Conservation (phyloP, 2,113 vertebrate genomes). For the Misgurnus anguillicaudatus region DNA sequence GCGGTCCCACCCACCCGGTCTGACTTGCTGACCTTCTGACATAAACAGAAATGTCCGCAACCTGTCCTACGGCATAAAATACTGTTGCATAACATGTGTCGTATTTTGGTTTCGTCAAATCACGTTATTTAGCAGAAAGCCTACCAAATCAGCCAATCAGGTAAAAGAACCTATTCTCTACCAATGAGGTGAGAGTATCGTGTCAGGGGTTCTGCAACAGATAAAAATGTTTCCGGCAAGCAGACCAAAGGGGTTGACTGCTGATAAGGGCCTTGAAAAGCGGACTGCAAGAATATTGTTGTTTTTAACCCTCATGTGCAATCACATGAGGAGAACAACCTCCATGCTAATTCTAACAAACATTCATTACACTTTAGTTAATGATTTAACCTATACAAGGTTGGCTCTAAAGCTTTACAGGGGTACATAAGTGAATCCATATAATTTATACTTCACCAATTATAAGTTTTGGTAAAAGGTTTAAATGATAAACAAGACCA, state of each 20-base stretch:
- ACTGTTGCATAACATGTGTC: neutral
- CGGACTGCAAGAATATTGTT: slow-evolving; percentile 27
- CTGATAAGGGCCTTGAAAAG: slow-evolving; percentile 67
- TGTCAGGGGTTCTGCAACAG: slow-evolving; percentile 55
- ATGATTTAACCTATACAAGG: slow-evolving; percentile 35
- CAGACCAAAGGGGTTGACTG: slow-evolving; percentile 51
- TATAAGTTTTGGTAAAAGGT: neutral
- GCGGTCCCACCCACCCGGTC: slow-evolving; percentile 46
- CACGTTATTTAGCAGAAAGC: neutral
- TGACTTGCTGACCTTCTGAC: slow-evolving; percentile 31
- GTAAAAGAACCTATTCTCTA: slow-evolving; percentile 34
- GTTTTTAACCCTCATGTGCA: neutral
- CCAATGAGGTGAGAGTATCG: slow-evolving; percentile 62
- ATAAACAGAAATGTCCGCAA: slow-evolving; percentile 47
- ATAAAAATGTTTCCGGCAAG: slow-evolving; percentile 66
- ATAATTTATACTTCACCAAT: too few species aligned
- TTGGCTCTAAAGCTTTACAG: neutral
- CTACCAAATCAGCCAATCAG: slow-evolving; percentile 47
- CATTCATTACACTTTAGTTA: slow-evolving; percentile 26
- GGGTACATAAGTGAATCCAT: neutral
- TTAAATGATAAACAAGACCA: slow-evolving; percentile 11
- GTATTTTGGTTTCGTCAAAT: slow-evolving; percentile 19
- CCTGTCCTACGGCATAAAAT: neutral
- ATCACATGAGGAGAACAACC: neutral
- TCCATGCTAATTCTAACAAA: slow-evolving; percentile 23